phyloP scores from a whole-genome alignment of 2,113 vertebrate species.

The Labeo catla region DNA sequence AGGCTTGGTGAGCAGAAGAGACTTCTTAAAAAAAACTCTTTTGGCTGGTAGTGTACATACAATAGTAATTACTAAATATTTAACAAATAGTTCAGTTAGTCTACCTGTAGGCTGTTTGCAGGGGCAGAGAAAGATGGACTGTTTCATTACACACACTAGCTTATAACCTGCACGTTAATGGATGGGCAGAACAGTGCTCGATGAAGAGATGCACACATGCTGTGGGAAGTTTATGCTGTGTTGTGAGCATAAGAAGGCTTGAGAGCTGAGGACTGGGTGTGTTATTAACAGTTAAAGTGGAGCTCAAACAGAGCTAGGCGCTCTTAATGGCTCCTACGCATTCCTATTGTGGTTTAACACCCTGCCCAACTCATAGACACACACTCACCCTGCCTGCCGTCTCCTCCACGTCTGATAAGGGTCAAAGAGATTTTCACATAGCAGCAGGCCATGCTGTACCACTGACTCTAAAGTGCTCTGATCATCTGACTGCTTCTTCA shows the following conservation, averaged over 20 bases:
- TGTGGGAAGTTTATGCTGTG: not conserved
- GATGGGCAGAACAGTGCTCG: not conserved
- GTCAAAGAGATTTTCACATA: conserved; percentile 92
- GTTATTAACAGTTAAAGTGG: conserved; percentile 34
- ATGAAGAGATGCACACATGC: not conserved
- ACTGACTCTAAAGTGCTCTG: conserved; percentile 72
- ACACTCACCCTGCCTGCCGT: conserved; percentile 85
- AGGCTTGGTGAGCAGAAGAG: no score
- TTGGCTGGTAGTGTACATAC: no score
- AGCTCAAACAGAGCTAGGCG: conserved; percentile 1
- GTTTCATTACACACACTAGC: not conserved
- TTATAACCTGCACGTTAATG: not conserved
- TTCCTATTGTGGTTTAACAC: conserved; percentile 38
- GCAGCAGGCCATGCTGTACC: conserved; percentile 83
- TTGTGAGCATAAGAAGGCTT: not conserved
- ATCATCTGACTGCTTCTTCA: conserved; percentile 76
- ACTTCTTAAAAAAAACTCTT: no score
- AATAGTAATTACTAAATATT: no score
- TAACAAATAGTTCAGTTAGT: no score
- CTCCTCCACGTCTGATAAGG: conserved; percentile 95
- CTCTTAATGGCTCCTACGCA: conserved; percentile 56
- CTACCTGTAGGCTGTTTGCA: not conserved
- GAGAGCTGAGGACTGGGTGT: not conserved
- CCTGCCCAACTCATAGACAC: conserved; percentile 12
- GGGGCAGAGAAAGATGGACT: not conserved